Evolutionary conservation across 2,113 vertebrate genomes (phyloP), one percentile per base, ranked within the genome.

Genomic region (Lepus timidus): DNA sequence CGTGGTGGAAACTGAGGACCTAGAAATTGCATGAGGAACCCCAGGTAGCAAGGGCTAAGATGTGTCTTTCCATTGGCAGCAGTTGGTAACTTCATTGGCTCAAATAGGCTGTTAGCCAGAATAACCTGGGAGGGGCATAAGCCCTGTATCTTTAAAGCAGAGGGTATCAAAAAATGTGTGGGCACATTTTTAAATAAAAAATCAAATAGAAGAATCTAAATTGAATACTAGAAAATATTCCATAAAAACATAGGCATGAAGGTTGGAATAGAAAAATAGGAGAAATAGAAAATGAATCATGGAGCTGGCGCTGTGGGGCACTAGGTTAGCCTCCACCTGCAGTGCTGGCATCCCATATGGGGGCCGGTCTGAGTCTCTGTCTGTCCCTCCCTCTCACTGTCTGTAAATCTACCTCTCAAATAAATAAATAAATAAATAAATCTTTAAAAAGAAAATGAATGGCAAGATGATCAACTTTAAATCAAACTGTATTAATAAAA

Each of bases 1-100:
- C 1, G 4, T 1, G 9, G 25, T 19, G 17, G 29, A 80, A 61
- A 68, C 9, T 44, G 33, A 22, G 10, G 80, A 67, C 16, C 17
- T 39, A 1, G 0, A 0, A 5, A 52, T 11, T 1, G 3, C 20
- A 16, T 3, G 23, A 25, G 71, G 39, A 39, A 1, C 27, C 22
- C 17, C 19, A 9, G 13, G 8, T 9, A 44, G 2, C 0, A 3
- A 27, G 51, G 44, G n/a, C 22, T 51, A 67, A 92, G 5, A 85
- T 51, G 25, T 4, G 2, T 12, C 4, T 20, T 70, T 74, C 20
- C 1, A 44, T 13, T 51, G 52, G 31, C 51, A 14, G 19, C 6
- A 61, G 33, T 78, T 92, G 25, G 36, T 82, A 70, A 89, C 6
- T 4, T 23, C 74, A 10, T 67, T 62, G 49, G 22, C 27, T 79